Evolutionary conservation across 2,113 vertebrate genomes (phyloP).

Genomic region (Brevimyrus niger): DNA sequence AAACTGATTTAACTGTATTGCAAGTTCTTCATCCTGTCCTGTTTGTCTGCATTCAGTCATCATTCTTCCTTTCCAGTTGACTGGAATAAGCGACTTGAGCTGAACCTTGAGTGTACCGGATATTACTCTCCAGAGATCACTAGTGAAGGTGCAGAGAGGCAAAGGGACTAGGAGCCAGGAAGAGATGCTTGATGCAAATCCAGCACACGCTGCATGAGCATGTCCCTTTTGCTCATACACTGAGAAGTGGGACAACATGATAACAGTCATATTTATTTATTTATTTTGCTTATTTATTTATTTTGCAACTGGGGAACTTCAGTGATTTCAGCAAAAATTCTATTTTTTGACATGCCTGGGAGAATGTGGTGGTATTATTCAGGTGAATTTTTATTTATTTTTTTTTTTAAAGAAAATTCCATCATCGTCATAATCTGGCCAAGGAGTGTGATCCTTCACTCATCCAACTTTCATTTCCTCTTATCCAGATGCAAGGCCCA

Average conservation of each 20-base stretch:
- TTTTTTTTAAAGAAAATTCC: no score
- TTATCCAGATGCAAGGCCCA: background rate
- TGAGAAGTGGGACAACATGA: background rate
- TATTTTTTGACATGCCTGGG: background rate
- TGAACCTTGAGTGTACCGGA: background rate
- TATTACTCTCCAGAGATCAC: background rate
- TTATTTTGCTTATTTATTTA: background rate
- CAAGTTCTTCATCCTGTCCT: background rate
- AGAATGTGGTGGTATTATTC: background rate
- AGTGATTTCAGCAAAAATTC: background rate
- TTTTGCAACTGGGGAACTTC: background rate
- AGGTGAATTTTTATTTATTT: background rate
- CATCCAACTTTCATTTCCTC: background rate
- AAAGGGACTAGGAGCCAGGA: background rate
- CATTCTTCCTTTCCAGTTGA: background rate
- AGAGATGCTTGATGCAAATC: background rate
- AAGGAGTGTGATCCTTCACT: background rate
- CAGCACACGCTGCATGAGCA: background rate
- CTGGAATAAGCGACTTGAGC: background rate
- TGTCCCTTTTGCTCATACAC: background rate
- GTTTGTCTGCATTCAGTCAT: background rate
- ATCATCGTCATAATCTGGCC: background rate
- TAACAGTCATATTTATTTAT: background rate
- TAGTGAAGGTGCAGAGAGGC: background rate
- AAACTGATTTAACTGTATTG: background rate